Conservation (phyloP, 2,797 vertebrate species). For the Urocyon cinereoargenteus region DNA sequence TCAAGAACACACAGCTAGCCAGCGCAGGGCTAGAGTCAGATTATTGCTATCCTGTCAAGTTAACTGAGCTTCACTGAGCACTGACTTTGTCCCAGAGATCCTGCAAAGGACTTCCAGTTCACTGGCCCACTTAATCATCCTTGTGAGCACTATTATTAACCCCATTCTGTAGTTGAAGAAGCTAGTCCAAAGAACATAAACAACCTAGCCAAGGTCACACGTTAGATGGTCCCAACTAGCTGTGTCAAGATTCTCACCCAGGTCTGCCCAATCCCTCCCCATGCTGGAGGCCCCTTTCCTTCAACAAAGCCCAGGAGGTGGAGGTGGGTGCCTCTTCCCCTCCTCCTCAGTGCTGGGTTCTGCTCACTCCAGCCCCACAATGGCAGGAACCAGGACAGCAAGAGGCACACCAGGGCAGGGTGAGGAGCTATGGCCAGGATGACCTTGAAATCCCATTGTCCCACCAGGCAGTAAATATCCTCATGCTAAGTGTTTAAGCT, state of each 20-base stretch:
- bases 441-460: constrained; percentile 70
- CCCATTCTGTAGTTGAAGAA: not conserved
- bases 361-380: not conserved
- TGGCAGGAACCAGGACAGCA: not conserved
- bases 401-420: constrained; percentile 23
- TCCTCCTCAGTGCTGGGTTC: not conserved
- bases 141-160: not conserved
- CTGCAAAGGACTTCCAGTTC: not conserved
- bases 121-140: not conserved
- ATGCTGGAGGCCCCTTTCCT: not conserved
- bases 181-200: not conserved
- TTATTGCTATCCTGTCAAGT: not conserved
- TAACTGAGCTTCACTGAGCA: not conserved
- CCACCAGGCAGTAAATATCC: constrained; percentile 63
- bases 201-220: not conserved
- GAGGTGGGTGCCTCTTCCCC: fast-evolving
- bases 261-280: fast-evolving
- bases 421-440: constrained; percentile 70
- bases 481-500: constrained; percentile 69
- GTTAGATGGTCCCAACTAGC: not conserved
- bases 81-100: not conserved
- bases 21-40: not conserved
- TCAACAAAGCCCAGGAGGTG: not conserved
- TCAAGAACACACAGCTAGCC: not conserved
- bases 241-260: not conserved